A percentile compares a stretch with the other conserved stretches of the same genome.
Evolutionary conservation across 2,797 vertebrate genomes (phyloP).

Genomic region (Gambusia yucatana): DNA sequence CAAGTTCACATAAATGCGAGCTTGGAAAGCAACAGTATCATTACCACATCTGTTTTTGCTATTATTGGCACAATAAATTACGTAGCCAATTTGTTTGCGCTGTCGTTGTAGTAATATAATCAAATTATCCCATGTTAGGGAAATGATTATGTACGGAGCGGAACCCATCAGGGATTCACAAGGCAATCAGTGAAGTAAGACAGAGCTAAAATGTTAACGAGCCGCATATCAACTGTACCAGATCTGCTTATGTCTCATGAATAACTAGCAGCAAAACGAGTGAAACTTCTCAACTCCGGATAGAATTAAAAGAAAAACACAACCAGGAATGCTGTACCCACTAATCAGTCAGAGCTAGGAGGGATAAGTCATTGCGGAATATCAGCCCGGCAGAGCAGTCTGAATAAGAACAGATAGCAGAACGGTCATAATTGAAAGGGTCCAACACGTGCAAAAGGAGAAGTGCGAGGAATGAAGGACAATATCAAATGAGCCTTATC

Average conservation of each 20-base stretch:
- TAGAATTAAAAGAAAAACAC: slow-evolving; percentile 24
- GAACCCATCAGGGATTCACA: slow-evolving; percentile 79
- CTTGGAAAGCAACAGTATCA: slow-evolving; percentile 68
- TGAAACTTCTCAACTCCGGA: slow-evolving; percentile 46
- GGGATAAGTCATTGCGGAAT: slow-evolving; percentile 32
- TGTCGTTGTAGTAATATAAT: slow-evolving; percentile 82
- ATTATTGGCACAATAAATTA: slow-evolving; percentile 83
- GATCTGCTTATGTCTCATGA: slow-evolving; percentile 59
- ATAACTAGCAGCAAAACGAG: slow-evolving; percentile 5
- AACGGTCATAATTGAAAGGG: slow-evolving; percentile 55
- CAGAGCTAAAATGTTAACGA: slow-evolving; percentile 69
- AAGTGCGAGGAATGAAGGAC: slow-evolving; percentile 69
- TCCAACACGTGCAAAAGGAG: slow-evolving; percentile 50
- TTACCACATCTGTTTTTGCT: slow-evolving; percentile 80
- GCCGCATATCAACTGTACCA: slow-evolving; percentile 61
- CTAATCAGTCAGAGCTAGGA: slow-evolving; percentile 19
- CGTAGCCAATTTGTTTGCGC: slow-evolving; percentile 79
- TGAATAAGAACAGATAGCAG: slow-evolving; percentile 37
- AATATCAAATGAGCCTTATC: slow-evolving; percentile 76
- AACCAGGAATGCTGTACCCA: slow-evolving; percentile 24
- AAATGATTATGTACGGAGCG: slow-evolving; percentile 78
- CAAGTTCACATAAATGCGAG: slow-evolving; percentile 70
- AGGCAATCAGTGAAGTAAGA: slow-evolving; percentile 77
- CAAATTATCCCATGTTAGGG: slow-evolving; percentile 77
- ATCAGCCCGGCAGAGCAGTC: slow-evolving; percentile 55